These are phyloP conservation scores for Linnaemya tessellans DNA, from an alignment of 2,888 invertebrate genomes.

Conservation along the genomic window DNA sequence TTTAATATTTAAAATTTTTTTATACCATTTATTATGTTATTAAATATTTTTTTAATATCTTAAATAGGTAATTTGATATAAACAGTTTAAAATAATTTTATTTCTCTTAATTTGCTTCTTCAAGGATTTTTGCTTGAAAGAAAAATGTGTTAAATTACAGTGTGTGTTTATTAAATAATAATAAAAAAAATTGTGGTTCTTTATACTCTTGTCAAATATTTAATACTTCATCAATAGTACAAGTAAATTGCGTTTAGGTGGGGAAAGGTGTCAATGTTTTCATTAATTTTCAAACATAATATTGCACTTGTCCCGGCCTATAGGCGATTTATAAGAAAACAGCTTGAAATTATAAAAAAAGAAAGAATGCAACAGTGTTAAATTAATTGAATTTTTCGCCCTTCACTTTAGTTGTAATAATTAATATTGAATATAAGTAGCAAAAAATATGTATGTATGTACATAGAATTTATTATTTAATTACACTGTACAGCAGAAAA, in stretches of 20 bases:
- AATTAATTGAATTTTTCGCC: neutral
- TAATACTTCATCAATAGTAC: neutral
- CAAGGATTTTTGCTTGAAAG: constrained; percentile 62
- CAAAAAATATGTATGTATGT: neutral
- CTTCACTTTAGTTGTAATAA: too few species aligned
- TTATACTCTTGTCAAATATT: neutral
- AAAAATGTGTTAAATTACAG: constrained; percentile 65
- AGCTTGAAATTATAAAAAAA: constrained; percentile 41
- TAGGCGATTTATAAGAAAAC: constrained; percentile 80
- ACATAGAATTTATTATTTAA: neutral
- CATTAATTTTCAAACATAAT: constrained; percentile 82
- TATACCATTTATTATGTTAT: constrained; percentile 11
- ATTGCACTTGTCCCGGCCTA: constrained; percentile 89
- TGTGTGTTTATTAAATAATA: constrained; percentile 1
- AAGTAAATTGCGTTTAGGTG: constrained; percentile 72
- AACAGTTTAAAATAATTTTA: constrained; percentile 27
- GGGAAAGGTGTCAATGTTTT: constrained; percentile 73
- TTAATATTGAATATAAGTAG: neutral
- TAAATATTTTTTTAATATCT: constrained; percentile 23
- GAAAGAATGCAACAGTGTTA: neutral
- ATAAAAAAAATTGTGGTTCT: neutral
- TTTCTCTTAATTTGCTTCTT: constrained; percentile 39
- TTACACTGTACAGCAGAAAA: too few species aligned
- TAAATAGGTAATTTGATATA: constrained; percentile 64
- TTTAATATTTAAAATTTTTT: constrained; percentile 77